Percentiles rank a stretch among this genome's conserved stretches.
Conservation (phyloP, 2,888 invertebrate species). For the Diadromus collaris region DNA sequence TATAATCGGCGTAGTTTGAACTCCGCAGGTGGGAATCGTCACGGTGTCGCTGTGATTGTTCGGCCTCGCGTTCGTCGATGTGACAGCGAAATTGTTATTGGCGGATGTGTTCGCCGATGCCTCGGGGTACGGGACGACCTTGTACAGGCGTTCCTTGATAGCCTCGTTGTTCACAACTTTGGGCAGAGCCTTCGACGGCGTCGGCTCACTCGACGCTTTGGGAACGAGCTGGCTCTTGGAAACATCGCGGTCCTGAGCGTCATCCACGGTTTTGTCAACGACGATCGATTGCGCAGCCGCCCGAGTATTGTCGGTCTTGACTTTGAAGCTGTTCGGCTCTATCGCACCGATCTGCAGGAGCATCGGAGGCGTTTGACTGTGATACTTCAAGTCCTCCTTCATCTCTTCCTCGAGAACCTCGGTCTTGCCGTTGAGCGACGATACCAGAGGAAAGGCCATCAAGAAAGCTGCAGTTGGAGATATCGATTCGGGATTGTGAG, state of each 20-base stretch:
- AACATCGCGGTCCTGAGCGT: conserved; percentile 27
- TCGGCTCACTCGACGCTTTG: conserved; percentile 57
- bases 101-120: conserved; percentile 40
- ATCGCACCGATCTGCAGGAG: conserved; percentile 77
- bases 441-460: conserved; percentile 88
- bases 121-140: conserved; percentile 71
- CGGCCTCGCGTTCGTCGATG: conserved; percentile 39
- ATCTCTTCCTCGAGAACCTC: conserved; percentile 82
- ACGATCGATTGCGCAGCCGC: background rate
- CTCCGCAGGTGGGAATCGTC: conserved; percentile 19
- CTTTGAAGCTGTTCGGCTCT: conserved; percentile 78
- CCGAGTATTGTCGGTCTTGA: conserved; percentile 68
- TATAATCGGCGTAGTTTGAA: conserved; percentile 36
- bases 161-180: conserved; percentile 75
- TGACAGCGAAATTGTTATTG: conserved; percentile 45
- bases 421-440: conserved; percentile 82
- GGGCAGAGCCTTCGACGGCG: conserved; percentile 70
- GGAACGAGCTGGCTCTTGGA: conserved; percentile 44
- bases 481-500: conserved; percentile 83
- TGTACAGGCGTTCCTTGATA: conserved; percentile 73
- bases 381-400: conserved; percentile 79
- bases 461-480: conserved; percentile 90
- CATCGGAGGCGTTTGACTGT: conserved; percentile 79
- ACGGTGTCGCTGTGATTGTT: conserved; percentile 26
- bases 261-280: conserved; percentile 8